Evolutionary conservation across 2,113 vertebrate genomes (phyloP).

Genomic region (Gila orcuttii): DNA sequence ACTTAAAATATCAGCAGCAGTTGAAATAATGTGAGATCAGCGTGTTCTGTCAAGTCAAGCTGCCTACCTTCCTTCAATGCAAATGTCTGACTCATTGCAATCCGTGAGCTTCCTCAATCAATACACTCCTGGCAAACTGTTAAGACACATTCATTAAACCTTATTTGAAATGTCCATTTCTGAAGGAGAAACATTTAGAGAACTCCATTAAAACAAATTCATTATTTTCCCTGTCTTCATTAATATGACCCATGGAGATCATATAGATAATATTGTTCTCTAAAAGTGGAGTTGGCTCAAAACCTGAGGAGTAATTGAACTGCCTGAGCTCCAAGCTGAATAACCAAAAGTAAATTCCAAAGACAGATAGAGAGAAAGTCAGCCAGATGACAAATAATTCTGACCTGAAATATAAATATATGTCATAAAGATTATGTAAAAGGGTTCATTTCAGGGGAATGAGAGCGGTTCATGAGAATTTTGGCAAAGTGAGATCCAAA

Average conservation of each 20-base stretch:
- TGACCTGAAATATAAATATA: slow-evolving; percentile 6
- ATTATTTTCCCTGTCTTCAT: slow-evolving; percentile 67
- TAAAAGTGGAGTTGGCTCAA: slow-evolving; percentile 60
- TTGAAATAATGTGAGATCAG: background rate
- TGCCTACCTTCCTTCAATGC: background rate
- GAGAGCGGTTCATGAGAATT: background rate
- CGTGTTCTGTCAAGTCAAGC: background rate
- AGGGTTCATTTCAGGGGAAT: background rate
- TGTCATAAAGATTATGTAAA: background rate
- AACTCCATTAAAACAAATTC: slow-evolving; percentile 68
- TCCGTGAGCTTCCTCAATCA: slow-evolving; percentile 63
- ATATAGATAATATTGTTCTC: slow-evolving; percentile 62
- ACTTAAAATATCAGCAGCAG: slow-evolving; percentile 1
- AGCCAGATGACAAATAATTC: slow-evolving; percentile 15
- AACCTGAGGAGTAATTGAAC: slow-evolving; percentile 46
- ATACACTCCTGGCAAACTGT: slow-evolving; percentile 65
- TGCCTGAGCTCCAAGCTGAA: slow-evolving; percentile 38
- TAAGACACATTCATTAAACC: slow-evolving; percentile 62
- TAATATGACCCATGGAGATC: slow-evolving; percentile 64
- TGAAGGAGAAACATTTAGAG: slow-evolving; percentile 58
- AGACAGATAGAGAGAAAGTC: slow-evolving; percentile 12
- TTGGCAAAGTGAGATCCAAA: background rate
- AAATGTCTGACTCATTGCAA: slow-evolving; percentile 47
- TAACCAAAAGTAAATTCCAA: slow-evolving; percentile 16
- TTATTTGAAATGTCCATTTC: slow-evolving; percentile 66